phyloP scores from a whole-genome alignment of 2,113 vertebrate species.

The Mohoua ochrocephala region DNA sequence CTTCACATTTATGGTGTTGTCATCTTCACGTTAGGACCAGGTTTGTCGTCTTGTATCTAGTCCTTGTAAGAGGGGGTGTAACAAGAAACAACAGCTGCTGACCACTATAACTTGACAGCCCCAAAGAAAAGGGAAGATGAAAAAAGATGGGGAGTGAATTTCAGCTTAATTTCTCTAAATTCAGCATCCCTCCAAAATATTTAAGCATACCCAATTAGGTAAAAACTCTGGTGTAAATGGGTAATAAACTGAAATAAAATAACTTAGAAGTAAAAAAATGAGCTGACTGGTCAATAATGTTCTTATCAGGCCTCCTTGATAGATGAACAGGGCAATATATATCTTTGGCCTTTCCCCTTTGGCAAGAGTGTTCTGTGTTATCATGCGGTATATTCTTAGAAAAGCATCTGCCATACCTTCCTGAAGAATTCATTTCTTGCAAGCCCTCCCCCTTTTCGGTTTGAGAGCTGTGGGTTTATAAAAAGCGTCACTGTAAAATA shows the following conservation, averaged over 20 bases:
- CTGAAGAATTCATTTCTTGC: conserved; percentile 30
- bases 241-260: background rate
- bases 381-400: conserved; percentile 16
- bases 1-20: background rate
- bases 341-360: background rate
- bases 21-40: background rate
- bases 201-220: background rate
- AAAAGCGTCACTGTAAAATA: background rate
- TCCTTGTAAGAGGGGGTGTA: background rate
- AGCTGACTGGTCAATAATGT: background rate
- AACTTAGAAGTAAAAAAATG: background rate
- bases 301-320: background rate
- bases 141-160: background rate
- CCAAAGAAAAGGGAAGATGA: background rate
- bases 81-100: background rate
- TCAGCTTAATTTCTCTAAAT: background rate
- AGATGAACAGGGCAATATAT: background rate
- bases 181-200: background rate
- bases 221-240: background rate
- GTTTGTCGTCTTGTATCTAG: background rate
- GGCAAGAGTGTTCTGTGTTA: background rate
- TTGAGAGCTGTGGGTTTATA: conserved; percentile 34
- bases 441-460: background rate
- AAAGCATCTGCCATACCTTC: conserved; percentile 28
- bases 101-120: background rate